Conservation (phyloP, 2,797 vertebrate genomes). For the Pantherophis vulpinus region DNA sequence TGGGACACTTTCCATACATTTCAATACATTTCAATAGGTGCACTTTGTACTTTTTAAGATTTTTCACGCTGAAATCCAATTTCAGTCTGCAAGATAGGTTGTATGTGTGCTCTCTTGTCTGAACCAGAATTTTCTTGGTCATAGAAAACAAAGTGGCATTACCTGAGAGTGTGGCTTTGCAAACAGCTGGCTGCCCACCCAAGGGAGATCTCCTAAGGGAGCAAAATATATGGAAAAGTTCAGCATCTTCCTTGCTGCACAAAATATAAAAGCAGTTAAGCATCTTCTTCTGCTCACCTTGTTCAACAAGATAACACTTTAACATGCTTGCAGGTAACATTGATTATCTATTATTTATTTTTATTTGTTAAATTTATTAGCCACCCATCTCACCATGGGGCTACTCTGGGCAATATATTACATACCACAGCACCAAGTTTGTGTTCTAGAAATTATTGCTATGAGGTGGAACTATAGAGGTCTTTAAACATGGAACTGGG, state of each 20-base stretch:
- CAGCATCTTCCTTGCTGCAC: not conserved
- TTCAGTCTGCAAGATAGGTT: not conserved
- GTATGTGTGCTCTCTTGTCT: too few relatives aligned
- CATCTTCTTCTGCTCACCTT: not conserved
- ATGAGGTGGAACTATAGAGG: not conserved
- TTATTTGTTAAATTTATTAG: not conserved
- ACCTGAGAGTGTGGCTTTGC: constrained; percentile 94
- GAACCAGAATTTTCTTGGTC: not conserved
- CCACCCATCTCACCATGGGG: not conserved
- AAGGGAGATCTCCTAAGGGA: constrained; percentile 86
- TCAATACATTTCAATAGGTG: not conserved
- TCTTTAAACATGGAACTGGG: not conserved
- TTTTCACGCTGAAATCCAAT: not conserved
- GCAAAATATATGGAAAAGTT: not conserved
- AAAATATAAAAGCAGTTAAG: not conserved
- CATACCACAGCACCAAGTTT: not conserved
- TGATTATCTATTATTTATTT: not conserved
- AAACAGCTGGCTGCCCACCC: constrained; percentile 85
- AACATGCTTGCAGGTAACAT: not conserved
- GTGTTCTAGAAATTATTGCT: not conserved
- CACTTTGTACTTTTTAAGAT: not conserved
- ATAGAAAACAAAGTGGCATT: constrained; percentile 13
- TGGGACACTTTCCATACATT: not conserved
- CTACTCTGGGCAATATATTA: not conserved
- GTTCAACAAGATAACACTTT: not conserved